A percentile compares a stretch with the other conserved stretches of the same genome.
These are phyloP conservation scores for Eilema caniola DNA, from an alignment of 2,888 invertebrate species.

Conservation along the genomic window DNA sequence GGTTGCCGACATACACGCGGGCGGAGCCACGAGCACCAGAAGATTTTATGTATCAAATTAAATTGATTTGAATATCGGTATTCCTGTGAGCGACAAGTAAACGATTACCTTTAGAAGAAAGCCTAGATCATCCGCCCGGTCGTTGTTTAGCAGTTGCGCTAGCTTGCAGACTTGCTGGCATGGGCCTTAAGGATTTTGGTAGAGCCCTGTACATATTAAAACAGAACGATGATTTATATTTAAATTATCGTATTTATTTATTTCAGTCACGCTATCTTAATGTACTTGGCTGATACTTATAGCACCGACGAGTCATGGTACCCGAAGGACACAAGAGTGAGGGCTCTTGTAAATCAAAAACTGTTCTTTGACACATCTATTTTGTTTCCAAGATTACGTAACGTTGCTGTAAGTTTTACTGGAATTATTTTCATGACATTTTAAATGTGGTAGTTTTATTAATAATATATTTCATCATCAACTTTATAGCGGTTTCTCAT, in stretches of 20 bases:
- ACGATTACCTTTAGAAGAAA: too few relatives aligned
- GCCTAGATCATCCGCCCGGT: too few relatives aligned
- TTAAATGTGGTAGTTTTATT: background rate
- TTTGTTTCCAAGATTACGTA: conserved; percentile 76
- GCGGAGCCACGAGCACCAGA: too few relatives aligned
- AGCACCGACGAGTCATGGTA: conserved; percentile 83
- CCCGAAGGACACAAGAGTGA: conserved; percentile 83
- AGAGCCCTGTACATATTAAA: too few relatives aligned
- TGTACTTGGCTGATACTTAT: conserved; percentile 73
- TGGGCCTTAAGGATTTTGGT: background rate
- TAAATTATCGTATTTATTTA: conserved; percentile 9
- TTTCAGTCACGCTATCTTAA: conserved; percentile 80
- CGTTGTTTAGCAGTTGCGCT: too few relatives aligned
- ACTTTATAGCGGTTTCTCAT: background rate
- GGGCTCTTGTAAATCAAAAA: conserved; percentile 85
- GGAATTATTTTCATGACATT: background rate
- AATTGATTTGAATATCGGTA: too few relatives aligned
- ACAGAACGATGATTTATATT: too few relatives aligned
- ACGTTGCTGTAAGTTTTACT: conserved; percentile 72
- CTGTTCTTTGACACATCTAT: conserved; percentile 83
- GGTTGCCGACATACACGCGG: too few relatives aligned
- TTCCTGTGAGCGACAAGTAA: too few relatives aligned
- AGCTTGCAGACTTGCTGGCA: too few relatives aligned
- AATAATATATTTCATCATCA: background rate
- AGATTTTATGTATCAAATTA: too few relatives aligned